phyloP scores from a whole-genome alignment of 2,797 vertebrate genomes.

The Sebastes itinus region DNA sequence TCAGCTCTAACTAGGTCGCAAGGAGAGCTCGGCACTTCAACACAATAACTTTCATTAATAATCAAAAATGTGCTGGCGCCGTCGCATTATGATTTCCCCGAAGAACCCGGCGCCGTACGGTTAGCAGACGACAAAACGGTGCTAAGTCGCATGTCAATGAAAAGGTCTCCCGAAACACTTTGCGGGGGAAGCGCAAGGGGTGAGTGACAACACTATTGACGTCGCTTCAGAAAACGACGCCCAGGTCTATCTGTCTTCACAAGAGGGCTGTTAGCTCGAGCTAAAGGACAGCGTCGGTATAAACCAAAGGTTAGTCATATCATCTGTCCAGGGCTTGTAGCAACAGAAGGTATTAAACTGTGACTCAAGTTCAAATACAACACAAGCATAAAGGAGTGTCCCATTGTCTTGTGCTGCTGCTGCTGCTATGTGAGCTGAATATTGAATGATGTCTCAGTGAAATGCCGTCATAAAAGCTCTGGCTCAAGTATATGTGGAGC shows the following conservation, averaged over 20 bases:
- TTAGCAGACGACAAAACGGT: constrained; percentile 27
- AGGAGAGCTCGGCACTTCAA: not conserved
- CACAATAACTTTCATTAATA: constrained; percentile 38
- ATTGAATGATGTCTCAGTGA: constrained; percentile 23
- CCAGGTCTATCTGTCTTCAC: constrained; percentile 30
- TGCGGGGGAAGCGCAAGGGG: not conserved
- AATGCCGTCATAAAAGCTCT: constrained; percentile 21
- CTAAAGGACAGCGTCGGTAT: constrained; percentile 19
- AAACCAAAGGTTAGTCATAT: constrained; percentile 25
- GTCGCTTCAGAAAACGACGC: constrained; percentile 26
- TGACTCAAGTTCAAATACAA: constrained; percentile 16
- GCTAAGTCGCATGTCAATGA: constrained; percentile 50
- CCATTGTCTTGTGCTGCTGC: constrained; percentile 14
- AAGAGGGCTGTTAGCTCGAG: constrained; percentile 13
- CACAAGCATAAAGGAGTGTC: not conserved
- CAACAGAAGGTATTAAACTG: constrained; percentile 21
- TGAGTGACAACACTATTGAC: constrained; percentile 31
- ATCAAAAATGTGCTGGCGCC: constrained; percentile 29
- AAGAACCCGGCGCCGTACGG: not conserved
- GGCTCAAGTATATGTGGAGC: not conserved
- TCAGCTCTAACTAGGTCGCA: constrained; percentile 36
- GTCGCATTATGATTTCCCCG: constrained; percentile 24
- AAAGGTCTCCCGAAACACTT: constrained; percentile 4
- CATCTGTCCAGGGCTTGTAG: constrained; percentile 18
- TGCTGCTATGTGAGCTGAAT: constrained; percentile 3